Evolutionary conservation across 1,140 invertebrate species (phyloP), one percentile per base, ranked within the genome.

Genomic region (Batillaria attramentaria): DNA sequence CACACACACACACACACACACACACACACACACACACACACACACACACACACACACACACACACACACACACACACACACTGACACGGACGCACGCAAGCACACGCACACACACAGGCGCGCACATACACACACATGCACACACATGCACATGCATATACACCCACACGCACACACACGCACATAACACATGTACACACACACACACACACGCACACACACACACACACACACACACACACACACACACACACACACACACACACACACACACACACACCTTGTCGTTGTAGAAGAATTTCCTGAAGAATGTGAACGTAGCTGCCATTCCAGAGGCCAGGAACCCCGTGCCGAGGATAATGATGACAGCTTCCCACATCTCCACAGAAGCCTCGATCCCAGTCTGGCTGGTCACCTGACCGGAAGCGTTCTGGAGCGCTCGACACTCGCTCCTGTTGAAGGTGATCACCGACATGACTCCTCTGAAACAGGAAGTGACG

Each of bases 281-380:
- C 81, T 82, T 80, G 54, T 90, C 89, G 42, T 84, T 82, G 81
- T 87, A 87, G 42, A 90, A 68, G 31, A 81, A 35, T 68, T 83
- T 84, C 28, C 88, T 75, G 31, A 89, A 81, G 57, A 84, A 82
- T 8, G 79, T 75, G 74, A 89, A 89, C 0, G 77, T 35, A 8
- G 72, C 65, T 16, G 88, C 87, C 37, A 89, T 73, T 4, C 83
- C 8, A 4, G 84, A 81, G 1, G 87, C 84, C 65, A 89, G 81
- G 13, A 88, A 20, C 3, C 87, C 88, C 31, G 89, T 86, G 18
- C 73, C 81, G 0, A 81, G 39, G 35, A 89, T 84, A 35, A 88
- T 81, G 3, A 87, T 8, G 3, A 89, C 35, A 20, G 87, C 86
- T 41, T 85, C 82, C 60, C 82, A 83, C 72, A 86, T 73, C 42